Evolutionary conservation across 1,140 invertebrate genomes (phyloP), one percentile per base, ranked within the genome.

Genomic region (Drosophila triauraria): DNA sequence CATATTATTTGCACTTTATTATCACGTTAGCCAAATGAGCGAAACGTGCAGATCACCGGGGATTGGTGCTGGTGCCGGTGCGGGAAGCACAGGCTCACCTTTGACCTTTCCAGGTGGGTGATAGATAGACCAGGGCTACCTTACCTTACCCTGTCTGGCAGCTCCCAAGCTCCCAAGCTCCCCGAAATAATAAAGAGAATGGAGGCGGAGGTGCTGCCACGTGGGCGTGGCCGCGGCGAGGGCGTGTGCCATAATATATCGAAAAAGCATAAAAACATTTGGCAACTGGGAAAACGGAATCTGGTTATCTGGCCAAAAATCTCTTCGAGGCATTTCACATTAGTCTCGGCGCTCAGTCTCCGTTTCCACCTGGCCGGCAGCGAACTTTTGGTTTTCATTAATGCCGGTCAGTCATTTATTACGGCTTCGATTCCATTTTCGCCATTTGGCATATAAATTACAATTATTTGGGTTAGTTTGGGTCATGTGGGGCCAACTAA

Each of bases 1-100:
- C 83, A 83, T 92, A 92, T 92, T 92, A 92, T 92, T 92, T 92
- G 91, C 91, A 92, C 91, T 92, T 92, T 92, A 92, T 92, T 92
- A 92, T 92, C 91, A 92, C 91, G 91, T 92, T 92, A 92, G 87
- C 75, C 72, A 83, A 91, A 91, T 91, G 80, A 91, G 85, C 75
- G 80, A 91, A 91, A 91, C 82, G 87, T 87, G 87, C 84, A 88
- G 76, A 69, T 75, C 77, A 71, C 75, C 58, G 35, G 43, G 72
- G 40, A 76, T 43, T 63, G 44, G 20, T 44, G 58, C 27, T 8
- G 51, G 27, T 32, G 8, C 7, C 47, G 40, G 25, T 9, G 57
- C 23, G n/a, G 40, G 20, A 44, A n/a, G 46, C 17, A 47, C 62
- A 40, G 57, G 38, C 46, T 38, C 84, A 88, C 80, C 83, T 87